Conservation (phyloP, 2,888 invertebrate species). For the Apamea epomidion region DNA sequence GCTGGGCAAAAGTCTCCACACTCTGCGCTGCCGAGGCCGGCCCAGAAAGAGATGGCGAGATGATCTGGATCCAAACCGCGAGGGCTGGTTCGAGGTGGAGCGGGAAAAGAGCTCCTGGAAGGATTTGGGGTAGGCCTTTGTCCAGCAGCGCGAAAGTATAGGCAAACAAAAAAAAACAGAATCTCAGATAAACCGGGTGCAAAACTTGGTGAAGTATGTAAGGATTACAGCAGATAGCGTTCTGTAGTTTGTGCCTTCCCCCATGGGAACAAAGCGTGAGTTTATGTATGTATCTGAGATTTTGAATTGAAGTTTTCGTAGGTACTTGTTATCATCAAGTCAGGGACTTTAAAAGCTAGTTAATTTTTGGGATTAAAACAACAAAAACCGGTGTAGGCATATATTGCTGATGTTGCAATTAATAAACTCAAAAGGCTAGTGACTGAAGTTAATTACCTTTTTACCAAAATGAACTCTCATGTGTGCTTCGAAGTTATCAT, state of each 20-base stretch:
- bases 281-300: background rate
- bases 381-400: background rate
- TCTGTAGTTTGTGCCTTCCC: background rate
- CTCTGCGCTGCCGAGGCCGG: too few relatives aligned
- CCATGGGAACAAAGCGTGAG: background rate
- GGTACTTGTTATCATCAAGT: background rate
- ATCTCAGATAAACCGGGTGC: background rate
- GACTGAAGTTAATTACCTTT: conserved; percentile 76
- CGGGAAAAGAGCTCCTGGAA: background rate
- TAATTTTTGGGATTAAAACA: background rate
- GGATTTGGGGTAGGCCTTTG: background rate
- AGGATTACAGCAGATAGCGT: background rate
- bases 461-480: conserved; percentile 89
- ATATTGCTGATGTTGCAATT: background rate
- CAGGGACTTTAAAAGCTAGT: too few relatives aligned
- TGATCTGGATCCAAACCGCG: background rate
- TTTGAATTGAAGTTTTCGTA: background rate
- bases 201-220: background rate
- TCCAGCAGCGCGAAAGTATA: too few relatives aligned
- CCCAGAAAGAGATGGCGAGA: background rate
- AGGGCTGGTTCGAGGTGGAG: too few relatives aligned
- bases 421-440: background rate
- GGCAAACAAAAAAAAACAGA: too few relatives aligned
- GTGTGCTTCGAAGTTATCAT: conserved; percentile 88
- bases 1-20: background rate